A percentile compares a stretch with the other conserved stretches of the same genome.
Conservation (phyloP, 2,113 vertebrate genomes). For the Girardinichthys multiradiatus region DNA sequence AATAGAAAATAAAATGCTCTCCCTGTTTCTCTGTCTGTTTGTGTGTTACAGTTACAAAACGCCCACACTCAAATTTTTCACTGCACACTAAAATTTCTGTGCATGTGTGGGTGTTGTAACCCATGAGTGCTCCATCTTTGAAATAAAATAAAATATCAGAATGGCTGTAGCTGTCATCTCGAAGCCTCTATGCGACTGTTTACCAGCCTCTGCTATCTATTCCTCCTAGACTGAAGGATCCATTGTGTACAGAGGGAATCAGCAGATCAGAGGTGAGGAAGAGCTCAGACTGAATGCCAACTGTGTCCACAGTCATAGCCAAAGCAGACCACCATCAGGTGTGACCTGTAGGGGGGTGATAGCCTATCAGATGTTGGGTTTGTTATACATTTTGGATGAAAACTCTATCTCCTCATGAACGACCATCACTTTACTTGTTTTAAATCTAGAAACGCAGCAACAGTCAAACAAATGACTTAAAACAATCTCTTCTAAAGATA, state of each 20-base stretch:
- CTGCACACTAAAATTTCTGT: conserved; percentile 53
- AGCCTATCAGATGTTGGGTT: conserved; percentile 35
- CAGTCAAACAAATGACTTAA: background rate
- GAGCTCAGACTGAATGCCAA: conserved; percentile 33
- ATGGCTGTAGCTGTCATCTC: conserved; percentile 40
- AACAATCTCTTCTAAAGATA: too few species aligned
- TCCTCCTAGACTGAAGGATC: conserved; percentile 13
- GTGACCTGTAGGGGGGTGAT: conserved; percentile 51
- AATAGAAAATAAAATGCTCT: conserved; percentile 53
- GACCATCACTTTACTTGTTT: background rate
- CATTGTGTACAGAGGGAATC: conserved; percentile 31
- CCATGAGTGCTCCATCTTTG: conserved; percentile 36
- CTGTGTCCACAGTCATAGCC: conserved; percentile 37
- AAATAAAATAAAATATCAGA: conserved; percentile 12
- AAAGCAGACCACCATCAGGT: conserved; percentile 21
- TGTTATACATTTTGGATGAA: conserved; percentile 20
- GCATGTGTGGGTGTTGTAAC: conserved; percentile 47
- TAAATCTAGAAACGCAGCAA: background rate
- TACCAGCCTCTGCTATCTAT: conserved; percentile 25
- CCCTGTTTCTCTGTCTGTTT: conserved; percentile 12
- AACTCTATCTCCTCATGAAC: background rate
- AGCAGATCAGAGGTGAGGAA: conserved; percentile 44
- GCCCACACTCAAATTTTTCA: conserved; percentile 56
- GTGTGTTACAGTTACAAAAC: conserved; percentile 44
- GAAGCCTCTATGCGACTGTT: conserved; percentile 32